These are phyloP conservation scores for Sitophilus oryzae DNA, from an alignment of 1,140 invertebrate genomes.

Conservation along the genomic window DNA sequence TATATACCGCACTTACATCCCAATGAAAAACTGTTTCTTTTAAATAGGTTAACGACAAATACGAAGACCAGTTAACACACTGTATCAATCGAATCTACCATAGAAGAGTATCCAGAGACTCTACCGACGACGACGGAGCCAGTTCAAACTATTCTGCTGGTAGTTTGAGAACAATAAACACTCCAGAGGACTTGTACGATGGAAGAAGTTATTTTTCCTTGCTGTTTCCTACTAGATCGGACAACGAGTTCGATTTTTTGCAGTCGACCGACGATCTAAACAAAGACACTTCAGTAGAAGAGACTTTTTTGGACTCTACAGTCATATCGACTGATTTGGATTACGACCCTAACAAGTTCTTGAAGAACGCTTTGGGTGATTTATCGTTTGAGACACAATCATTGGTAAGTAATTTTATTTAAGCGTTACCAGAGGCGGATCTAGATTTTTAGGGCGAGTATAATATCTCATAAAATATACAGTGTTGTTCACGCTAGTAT, in stretches of 20 bases:
- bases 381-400: slow-evolving; percentile 4
- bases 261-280: slow-evolving; percentile 19
- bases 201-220: slow-evolving; percentile 9
- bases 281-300: slow-evolving; percentile 10
- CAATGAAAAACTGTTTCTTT: too few relatives aligned
- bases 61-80: slow-evolving; percentile 15
- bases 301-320: neutral
- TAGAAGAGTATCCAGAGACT: slow-evolving; percentile 18
- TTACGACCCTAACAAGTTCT: slow-evolving; percentile 19
- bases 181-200: slow-evolving; percentile 13
- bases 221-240: slow-evolving; percentile 2
- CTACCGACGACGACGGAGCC: slow-evolving; percentile 16
- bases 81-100: slow-evolving; percentile 22
- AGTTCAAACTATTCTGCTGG: slow-evolving; percentile 14
- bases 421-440: too few relatives aligned
- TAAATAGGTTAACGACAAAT: slow-evolving; percentile 19
- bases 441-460: too few relatives aligned
- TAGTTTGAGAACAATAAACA: slow-evolving; percentile 8
- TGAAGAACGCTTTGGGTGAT: slow-evolving; percentile 22
- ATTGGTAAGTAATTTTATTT: neutral
- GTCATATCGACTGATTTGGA: slow-evolving; percentile 5
- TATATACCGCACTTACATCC: too few relatives aligned
- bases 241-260: slow-evolving; percentile 13
- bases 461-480: too few relatives aligned
- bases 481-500: too few relatives aligned